A percentile compares a stretch with the other conserved stretches of the same genome.
Evolutionary conservation across 2,113 vertebrate genomes (phyloP).

Genomic region (Condylura cristata): DNA sequence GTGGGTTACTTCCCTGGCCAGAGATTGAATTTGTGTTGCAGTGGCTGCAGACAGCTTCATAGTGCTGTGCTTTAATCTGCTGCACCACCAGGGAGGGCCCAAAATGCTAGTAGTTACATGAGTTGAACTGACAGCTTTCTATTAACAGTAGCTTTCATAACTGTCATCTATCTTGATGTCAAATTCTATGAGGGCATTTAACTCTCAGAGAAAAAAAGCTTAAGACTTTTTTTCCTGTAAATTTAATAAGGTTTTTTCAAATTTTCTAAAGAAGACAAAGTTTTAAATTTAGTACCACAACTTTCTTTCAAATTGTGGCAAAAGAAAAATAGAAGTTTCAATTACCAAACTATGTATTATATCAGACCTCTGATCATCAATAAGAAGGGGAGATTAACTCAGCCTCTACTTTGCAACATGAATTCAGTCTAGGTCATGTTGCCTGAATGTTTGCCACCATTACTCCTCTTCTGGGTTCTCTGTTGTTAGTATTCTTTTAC

Average conservation of each 20-base stretch:
- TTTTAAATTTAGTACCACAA: neutral
- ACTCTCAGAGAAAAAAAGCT: neutral
- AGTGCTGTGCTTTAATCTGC: no score
- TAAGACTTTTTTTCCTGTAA: slow-evolving; percentile 16
- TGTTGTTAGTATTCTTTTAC: neutral
- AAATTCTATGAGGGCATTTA: slow-evolving; percentile 22
- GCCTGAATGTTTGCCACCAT: neutral
- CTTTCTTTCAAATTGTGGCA: neutral
- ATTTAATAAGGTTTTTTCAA: slow-evolving; percentile 2
- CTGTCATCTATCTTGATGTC: neutral
- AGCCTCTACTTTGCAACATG: neutral
- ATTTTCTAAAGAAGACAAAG: neutral
- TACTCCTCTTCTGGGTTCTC: neutral
- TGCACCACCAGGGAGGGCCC: no score
- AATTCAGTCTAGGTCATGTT: neutral
- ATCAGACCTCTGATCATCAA: neutral
- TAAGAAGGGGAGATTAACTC: neutral
- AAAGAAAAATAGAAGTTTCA: neutral
- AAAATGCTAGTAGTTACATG: neutral
- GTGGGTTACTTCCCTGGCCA: no score
- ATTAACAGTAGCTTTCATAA: no score
- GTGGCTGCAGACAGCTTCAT: no score
- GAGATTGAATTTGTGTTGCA: no score
- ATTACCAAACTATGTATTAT: neutral
- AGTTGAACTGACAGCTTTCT: no score